Base-by-base conservation (phyloP, 2,888 invertebrate genomes). In the Hemithea aestivaria region DNA sequence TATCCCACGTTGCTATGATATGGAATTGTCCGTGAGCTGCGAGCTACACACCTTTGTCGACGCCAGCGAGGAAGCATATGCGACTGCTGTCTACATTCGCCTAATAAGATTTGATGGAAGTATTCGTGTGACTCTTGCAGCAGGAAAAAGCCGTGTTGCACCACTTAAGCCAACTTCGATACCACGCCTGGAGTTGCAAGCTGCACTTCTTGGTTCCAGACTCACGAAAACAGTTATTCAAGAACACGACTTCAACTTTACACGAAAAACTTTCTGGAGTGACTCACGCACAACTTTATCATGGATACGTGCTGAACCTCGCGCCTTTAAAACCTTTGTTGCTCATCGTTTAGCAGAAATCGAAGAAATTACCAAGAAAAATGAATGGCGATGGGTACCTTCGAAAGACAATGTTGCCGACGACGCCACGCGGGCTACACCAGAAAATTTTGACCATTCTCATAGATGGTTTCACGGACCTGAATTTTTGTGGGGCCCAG, bases 41-140 rank as follows among this genome's bases (percentile, higher is more conserved):
- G 30, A 45, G 10, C 30, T 32, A 1, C 64, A 58, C 32, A 36
- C 41, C 1, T 60, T 57, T 30, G 44, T 44, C 10, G 60, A 55
- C 29, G 57, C 53, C 7, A 53, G 56, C 31, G 44, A 48, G 24
- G 11, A 32, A 10, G 46, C 53, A 2, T 50, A 45, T 44, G 40
- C 53, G 2, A 31, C 55, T 5, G 50, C 46, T 7, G 45, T 43
- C 1, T 51, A 58, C 27, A 35, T 48, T 16, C 31, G 51, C 7
- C 6, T 10, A 1, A 3, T 1, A 7, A 10, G 6, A 1, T 1
- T 3, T 6, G 25, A 35, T 9, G 35, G 40, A 9, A 7, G 12
- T 7, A 7, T 34, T 6, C 8, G 7, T 8, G n/a, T 27, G n/a
- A 2, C 21, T 1, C 4, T 40, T 8, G 27, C 35, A 4, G 22